These are phyloP conservation scores for Drosophila borealis DNA, from an alignment of 2,888 invertebrate genomes.

Conservation along the genomic window DNA sequence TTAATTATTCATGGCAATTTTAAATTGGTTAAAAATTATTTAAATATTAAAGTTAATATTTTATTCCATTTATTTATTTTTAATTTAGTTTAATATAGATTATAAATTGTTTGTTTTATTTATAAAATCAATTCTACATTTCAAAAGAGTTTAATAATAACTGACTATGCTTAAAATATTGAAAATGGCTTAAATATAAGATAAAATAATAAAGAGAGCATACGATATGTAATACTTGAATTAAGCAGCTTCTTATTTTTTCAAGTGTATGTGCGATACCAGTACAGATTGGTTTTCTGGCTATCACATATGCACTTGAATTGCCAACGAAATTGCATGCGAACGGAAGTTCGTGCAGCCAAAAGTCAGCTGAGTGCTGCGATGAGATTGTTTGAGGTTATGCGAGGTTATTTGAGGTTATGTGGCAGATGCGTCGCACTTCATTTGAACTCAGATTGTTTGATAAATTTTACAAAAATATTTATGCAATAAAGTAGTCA, in stretches of 20 bases:
- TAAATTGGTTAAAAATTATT: no score
- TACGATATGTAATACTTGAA: no score
- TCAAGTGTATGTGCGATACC: neutral
- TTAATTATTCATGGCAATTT: no score
- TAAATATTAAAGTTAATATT: no score
- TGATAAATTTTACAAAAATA: slow-evolving; percentile 27
- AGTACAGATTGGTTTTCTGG: slow-evolving; percentile 35
- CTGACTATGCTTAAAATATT: no score
- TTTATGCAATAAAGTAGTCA: slow-evolving; percentile 21
- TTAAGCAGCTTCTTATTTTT: neutral
- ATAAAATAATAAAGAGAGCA: neutral
- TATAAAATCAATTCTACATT: no score
- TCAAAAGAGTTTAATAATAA: no score
- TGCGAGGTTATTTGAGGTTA: slow-evolving; percentile 1
- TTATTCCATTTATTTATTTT: no score
- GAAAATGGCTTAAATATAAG: no score
- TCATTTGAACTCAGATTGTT: slow-evolving; percentile 37
- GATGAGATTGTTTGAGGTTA: slow-evolving; percentile 15
- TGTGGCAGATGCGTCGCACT: slow-evolving; percentile 28
- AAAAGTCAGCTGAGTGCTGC: slow-evolving; percentile 32
- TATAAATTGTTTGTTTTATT: no score
- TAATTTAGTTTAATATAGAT: no score
- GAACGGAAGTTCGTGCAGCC: slow-evolving; percentile 30
- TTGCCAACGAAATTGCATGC: slow-evolving; percentile 37
- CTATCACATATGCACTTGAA: slow-evolving; percentile 28